Evolutionary conservation across 2,113 vertebrate genomes (phyloP), one percentile per base, ranked within the genome.

Genomic region (Lamprologus callipterus): DNA sequence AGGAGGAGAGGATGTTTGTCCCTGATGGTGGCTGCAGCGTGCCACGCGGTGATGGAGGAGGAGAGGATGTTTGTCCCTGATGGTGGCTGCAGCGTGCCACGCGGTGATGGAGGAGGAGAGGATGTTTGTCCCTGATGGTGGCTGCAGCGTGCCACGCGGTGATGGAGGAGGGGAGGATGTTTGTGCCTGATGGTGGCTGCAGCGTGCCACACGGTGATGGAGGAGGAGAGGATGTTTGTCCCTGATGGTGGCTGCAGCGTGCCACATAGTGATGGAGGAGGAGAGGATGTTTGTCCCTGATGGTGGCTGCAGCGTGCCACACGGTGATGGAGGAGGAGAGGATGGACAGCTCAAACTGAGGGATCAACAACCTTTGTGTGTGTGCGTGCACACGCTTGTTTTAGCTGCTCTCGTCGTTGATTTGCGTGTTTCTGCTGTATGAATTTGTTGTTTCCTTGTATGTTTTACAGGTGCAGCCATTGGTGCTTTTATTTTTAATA

Each of bases 131-230:
- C 51, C 5, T 53, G 9, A 53, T 53, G 3, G 51, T 53, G 51
- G 19, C 51, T 53, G 0, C 51, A 53, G 51, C 9, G 7, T 47
- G 8, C 7, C 47, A 49, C 8, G 3, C 16, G 2, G n/a, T 54
- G 53, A 54, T 23, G 53, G 53, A 55, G 53, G 53, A 55, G 51
- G 51, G 0, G 53, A 1, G 11, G 53, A 55, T 55, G 16, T 42
- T 42, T 14, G 42, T 45, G 12, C 42, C 2, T 45, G 42, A 45
- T 45, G 2, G 42, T 45, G 42, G 42, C 42, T 45, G 6, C 42
- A 16, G 42, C 42, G 1, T 45, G 0, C 42, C 42, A 45, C 13
- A 0, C 3, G 2, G 42, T 45, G 42, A 45, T 45, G 42, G 42
- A 45, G 42, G 42, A 45, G 33, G 31, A 1, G 31, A 3, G 31